Conservation (phyloP, 1,140 invertebrate genomes). For the Cherax quadricarinatus region DNA sequence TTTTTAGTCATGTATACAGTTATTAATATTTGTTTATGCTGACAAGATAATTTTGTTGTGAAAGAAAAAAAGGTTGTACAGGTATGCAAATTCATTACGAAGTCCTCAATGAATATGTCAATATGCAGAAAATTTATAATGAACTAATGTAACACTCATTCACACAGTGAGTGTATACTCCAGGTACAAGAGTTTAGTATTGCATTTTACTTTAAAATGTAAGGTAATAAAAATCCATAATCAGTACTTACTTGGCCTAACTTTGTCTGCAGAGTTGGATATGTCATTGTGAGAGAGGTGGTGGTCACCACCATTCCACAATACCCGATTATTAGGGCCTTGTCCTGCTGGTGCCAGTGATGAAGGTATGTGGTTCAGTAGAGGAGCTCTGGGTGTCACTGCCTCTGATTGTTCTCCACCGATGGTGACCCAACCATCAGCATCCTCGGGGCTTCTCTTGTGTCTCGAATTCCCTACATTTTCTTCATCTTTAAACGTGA, state of each 20-base stretch:
- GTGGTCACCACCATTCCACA: constrained; percentile 22
- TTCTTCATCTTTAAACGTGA: background rate
- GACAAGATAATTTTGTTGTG: too few species aligned
- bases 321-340: constrained; percentile 21
- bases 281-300: constrained; percentile 13
- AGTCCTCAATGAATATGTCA: too few species aligned
- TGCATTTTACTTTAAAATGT: too few species aligned
- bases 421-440: constrained; percentile 55
- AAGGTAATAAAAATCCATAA: background rate
- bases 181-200: too few species aligned
- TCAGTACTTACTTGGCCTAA: background rate
- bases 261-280: background rate
- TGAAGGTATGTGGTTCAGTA: background rate
- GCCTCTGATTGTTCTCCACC: background rate
- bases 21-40: too few species aligned
- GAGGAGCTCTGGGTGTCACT: background rate
- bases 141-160: too few species aligned
- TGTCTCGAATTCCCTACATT: background rate
- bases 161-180: too few species aligned
- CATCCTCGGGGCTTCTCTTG: background rate
- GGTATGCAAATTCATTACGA: too few species aligned
- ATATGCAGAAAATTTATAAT: too few species aligned
- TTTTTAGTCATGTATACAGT: too few species aligned
- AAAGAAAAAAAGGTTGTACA: too few species aligned
- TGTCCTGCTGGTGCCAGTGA: background rate